Conservation (phyloP, 2,888 invertebrate species). For the Philereme transversata region DNA sequence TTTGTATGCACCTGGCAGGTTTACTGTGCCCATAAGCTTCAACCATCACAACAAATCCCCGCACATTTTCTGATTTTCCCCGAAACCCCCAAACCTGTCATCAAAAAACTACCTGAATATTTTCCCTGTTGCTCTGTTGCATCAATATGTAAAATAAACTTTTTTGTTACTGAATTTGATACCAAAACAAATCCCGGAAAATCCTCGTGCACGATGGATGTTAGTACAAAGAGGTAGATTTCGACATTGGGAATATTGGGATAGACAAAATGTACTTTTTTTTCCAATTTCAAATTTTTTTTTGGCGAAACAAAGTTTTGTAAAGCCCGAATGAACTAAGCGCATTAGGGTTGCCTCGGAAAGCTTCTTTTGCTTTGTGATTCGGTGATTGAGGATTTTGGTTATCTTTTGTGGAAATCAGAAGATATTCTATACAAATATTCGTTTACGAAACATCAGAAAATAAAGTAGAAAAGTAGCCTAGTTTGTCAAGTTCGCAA, state of each 20-base stretch:
- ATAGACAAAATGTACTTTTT: slow-evolving; percentile 40
- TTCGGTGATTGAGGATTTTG: slow-evolving; percentile 28
- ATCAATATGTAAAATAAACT: slow-evolving; percentile 32
- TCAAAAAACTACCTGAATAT: slow-evolving; percentile 26
- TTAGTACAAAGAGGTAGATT: slow-evolving; percentile 29
- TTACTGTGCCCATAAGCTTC: slow-evolving; percentile 14
- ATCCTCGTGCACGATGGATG: slow-evolving; percentile 34
- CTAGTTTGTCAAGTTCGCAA: no score
- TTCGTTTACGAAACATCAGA: no score
- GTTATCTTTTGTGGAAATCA: slow-evolving; percentile 13
- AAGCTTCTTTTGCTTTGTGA: slow-evolving; percentile 30
- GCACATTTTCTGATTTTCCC: slow-evolving; percentile 12
- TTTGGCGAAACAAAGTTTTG: slow-evolving; percentile 50
- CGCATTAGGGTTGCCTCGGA: slow-evolving; percentile 49
- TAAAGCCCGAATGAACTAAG: slow-evolving; percentile 48
- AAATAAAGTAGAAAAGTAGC: no score
- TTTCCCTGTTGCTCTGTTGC: slow-evolving; percentile 15
- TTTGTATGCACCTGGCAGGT: slow-evolving; percentile 14
- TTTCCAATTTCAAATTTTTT: slow-evolving; percentile 44
- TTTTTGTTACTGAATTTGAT: slow-evolving; percentile 43
- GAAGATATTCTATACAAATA: slow-evolving; percentile 5
- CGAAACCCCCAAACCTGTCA: slow-evolving; percentile 13
- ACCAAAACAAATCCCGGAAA: slow-evolving; percentile 45
- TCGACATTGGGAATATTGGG: slow-evolving; percentile 24
- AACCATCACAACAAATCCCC: slow-evolving; percentile 21